These are phyloP conservation scores for Mus pahari DNA, from an alignment of 2,113 vertebrate species.

Conservation along the genomic window DNA sequence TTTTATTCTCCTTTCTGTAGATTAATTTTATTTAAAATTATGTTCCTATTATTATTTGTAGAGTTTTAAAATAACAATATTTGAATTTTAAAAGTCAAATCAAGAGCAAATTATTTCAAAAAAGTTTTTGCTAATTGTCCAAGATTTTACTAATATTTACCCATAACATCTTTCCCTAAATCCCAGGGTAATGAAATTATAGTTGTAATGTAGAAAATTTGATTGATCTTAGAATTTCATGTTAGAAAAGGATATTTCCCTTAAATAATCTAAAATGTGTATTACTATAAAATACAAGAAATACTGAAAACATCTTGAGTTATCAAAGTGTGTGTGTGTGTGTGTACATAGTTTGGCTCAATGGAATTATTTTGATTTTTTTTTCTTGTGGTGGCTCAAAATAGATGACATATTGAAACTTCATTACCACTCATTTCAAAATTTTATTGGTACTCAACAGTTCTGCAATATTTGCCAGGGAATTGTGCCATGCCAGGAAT, in stretches of 20 bases:
- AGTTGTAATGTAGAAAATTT: background rate
- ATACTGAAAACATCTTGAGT: background rate
- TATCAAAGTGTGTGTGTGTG: background rate
- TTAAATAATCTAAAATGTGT: background rate
- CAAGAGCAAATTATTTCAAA: constrained; percentile 11
- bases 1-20: background rate
- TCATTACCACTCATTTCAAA: background rate
- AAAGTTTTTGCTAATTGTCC: background rate
- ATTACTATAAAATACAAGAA: constrained; percentile 18
- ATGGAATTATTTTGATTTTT: constrained; percentile 14
- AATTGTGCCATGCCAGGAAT: background rate
- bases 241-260: background rate
- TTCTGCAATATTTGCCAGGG: background rate
- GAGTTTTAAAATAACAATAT: background rate
- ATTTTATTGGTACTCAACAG: background rate
- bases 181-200: background rate
- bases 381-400: background rate
- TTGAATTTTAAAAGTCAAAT: constrained; percentile 9
- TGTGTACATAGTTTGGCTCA: background rate
- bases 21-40: background rate
- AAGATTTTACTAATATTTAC: constrained; percentile 3
- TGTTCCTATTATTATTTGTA: background rate
- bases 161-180: background rate
- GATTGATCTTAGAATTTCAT: background rate
- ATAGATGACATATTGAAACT: background rate